Percentiles rank a stretch among this genome's conserved stretches.
Conservation (phyloP, 2,797 vertebrate species). For the Atherinosoma microstoma region DNA sequence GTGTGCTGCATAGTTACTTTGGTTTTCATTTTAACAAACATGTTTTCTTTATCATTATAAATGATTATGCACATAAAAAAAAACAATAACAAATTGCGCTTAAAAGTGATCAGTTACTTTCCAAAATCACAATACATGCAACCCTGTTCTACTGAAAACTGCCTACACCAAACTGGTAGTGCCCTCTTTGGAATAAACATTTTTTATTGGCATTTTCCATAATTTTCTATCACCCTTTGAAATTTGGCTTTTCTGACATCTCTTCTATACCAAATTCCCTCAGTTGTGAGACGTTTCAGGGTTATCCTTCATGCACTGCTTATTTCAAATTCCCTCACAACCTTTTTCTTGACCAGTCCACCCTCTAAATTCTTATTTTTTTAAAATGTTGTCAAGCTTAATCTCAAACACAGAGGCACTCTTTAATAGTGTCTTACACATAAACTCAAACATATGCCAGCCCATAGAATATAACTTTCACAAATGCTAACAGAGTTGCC, state of each 20-base stretch:
- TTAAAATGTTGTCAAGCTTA: conserved; percentile 22
- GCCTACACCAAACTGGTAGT: background rate
- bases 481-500: conserved; percentile 44
- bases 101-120: too few relatives aligned
- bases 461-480: conserved; percentile 45
- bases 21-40: too few relatives aligned
- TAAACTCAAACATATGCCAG: conserved; percentile 36
- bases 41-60: too few relatives aligned
- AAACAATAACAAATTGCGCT: too few relatives aligned
- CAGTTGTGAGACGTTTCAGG: background rate
- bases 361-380: conserved; percentile 1
- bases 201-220: background rate
- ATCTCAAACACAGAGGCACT: conserved; percentile 13
- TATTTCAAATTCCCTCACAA: background rate
- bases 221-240: background rate
- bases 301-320: background rate
- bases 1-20: background rate
- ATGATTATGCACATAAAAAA: too few relatives aligned
- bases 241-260: background rate
- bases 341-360: background rate
- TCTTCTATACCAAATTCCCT: background rate
- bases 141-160: background rate
- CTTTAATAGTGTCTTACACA: conserved; percentile 18
- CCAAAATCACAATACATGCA: background rate
- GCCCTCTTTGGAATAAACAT: background rate